Evolutionary conservation across 2,888 invertebrate species (phyloP).

Genomic region (Melangyna quadrimaculata): DNA sequence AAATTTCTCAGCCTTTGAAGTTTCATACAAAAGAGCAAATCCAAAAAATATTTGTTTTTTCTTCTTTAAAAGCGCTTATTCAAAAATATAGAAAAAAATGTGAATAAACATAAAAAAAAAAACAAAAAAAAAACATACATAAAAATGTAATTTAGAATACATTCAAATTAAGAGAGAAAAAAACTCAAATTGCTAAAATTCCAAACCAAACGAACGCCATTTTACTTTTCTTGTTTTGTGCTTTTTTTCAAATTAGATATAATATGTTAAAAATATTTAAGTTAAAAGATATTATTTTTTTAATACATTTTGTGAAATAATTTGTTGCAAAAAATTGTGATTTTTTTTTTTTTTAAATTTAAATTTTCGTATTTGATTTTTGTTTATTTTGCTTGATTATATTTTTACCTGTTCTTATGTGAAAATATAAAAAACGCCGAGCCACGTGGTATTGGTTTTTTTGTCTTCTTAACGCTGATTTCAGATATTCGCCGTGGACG

Average conservation of each 20-base stretch:
- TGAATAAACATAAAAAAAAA: constrained; percentile 19
- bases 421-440: constrained; percentile 97
- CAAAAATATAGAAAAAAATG: not conserved
- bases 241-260: not conserved
- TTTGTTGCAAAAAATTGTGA: constrained; percentile 33
- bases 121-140: constrained; percentile 29
- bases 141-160: not conserved
- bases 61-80: not conserved
- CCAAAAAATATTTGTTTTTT: not conserved
- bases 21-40: not conserved
- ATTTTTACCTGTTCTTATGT: constrained; percentile 93
- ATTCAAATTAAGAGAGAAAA: constrained; percentile 14
- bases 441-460: constrained; percentile 95
- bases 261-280: not conserved
- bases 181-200: constrained; percentile 32
- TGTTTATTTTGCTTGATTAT: constrained; percentile 58
- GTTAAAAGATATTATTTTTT: not conserved
- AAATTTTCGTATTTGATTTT: constrained; percentile 79
- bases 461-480: constrained; percentile 90
- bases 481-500: constrained; percentile 93
- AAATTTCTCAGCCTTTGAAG: not conserved
- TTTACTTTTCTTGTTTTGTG: not conserved
- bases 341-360: constrained; percentile 74
- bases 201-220: constrained; percentile 65
- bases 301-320: constrained; percentile 14